Conservation (phyloP, 2,888 invertebrate genomes). For the Hybos culiciformis region DNA sequence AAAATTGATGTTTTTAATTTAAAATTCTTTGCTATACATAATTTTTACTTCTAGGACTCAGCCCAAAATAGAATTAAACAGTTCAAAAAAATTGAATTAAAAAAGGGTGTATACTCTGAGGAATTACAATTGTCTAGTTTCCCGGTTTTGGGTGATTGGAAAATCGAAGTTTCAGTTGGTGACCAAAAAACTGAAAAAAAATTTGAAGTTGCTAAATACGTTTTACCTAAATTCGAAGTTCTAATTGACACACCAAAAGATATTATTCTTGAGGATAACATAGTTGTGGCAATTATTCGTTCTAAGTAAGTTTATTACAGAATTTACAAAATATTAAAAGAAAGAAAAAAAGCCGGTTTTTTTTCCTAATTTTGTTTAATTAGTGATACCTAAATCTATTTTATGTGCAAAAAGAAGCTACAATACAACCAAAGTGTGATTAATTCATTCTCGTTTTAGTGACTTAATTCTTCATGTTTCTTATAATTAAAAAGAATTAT, state of each 20-base stretch:
- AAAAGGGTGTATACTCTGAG: conserved; percentile 60
- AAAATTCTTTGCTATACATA: not conserved
- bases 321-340: too few species aligned
- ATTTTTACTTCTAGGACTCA: conserved; percentile 53
- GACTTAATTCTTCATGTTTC: too few species aligned
- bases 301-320: too few species aligned
- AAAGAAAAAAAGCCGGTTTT: too few species aligned
- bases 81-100: conserved; percentile 52
- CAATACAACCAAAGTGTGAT: too few species aligned
- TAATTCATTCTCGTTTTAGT: too few species aligned
- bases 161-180: conserved; percentile 51
- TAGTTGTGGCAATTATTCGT: conserved; percentile 61
- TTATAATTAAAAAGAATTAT: too few species aligned
- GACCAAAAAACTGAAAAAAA: conserved; percentile 27
- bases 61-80: conserved; percentile 69
- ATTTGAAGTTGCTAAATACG: conserved; percentile 69
- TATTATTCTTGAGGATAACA: conserved; percentile 65
- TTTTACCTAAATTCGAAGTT: conserved; percentile 86
- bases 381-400: too few species aligned
- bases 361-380: too few species aligned
- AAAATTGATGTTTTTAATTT: conserved; percentile 4
- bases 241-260: conserved; percentile 69
- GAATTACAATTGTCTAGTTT: conserved; percentile 65
- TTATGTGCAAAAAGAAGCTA: too few species aligned
- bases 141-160: conserved; percentile 81